A percentile compares a stretch with the other conserved stretches of the same genome.
Conservation (phyloP, 2,888 invertebrate species). For the Apantesis nais region DNA sequence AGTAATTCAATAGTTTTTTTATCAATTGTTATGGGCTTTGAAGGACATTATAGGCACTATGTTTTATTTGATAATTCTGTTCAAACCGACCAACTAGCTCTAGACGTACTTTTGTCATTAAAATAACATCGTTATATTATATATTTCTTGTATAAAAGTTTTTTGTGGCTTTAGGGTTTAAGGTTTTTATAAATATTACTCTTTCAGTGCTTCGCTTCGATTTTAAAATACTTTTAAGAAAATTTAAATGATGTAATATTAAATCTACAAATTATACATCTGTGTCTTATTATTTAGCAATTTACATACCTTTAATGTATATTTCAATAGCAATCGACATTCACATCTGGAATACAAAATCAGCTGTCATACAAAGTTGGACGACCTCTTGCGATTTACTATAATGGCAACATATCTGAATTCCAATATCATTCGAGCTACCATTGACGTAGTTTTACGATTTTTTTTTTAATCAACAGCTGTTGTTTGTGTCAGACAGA, state of each 20-base stretch:
- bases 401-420: constrained; percentile 25
- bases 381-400: constrained; percentile 24
- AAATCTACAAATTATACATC: constrained; percentile 17
- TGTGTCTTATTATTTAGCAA: constrained; percentile 22
- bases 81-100: too few species aligned
- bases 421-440: constrained; percentile 14
- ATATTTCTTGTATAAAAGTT: too few species aligned
- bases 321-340: constrained; percentile 27
- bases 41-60: too few species aligned
- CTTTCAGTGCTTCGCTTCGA: too few species aligned
- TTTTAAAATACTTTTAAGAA: not conserved
- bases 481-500: constrained; percentile 26
- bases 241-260: constrained; percentile 22
- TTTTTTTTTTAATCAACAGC: constrained; percentile 26
- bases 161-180: too few species aligned
- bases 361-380: constrained; percentile 26
- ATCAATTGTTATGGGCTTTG: too few species aligned
- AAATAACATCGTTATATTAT: too few species aligned
- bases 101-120: too few species aligned
- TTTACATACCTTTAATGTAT: constrained; percentile 33
- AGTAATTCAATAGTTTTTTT: too few species aligned
- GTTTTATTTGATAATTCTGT: too few species aligned
- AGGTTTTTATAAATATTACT: too few species aligned
- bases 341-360: constrained; percentile 30
- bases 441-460: constrained; percentile 15